Evolutionary conservation across 2,113 vertebrate genomes (phyloP), one percentile per base, ranked within the genome.

Genomic region (Nanorana parkeri): DNA sequence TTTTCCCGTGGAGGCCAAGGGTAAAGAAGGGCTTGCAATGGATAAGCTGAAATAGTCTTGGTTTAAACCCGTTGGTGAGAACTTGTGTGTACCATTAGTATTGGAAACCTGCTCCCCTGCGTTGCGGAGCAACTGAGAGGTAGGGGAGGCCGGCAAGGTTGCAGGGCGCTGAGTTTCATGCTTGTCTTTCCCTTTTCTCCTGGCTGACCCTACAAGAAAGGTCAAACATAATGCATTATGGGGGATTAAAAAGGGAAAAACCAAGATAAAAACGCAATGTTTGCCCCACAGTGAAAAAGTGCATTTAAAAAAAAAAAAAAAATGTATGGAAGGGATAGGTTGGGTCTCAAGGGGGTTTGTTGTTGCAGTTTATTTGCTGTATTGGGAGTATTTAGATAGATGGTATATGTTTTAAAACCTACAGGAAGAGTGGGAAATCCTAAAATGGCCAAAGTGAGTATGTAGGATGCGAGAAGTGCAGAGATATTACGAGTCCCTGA

Each of bases 161-260:
- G 94, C 91, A 91, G 92, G 89, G 92, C 96, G 95, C 90, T 95
- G 92, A 93, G 89, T 94, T 88, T 96, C 94, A 92, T 92, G 90
- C 93, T 94, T 94, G 94, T 97, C 96, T 96, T 95, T 97, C 95
- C 96, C 95, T 97, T 96, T 97, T 94, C 95, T 95, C 94, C 96
- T 93, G 93, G 96, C 96, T 96, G 96, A 95, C 97, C 97, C 97
- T 98, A 98, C 96, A 98, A 97, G 97, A 97, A 98, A 98, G 97
- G 97, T 96, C 96, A 98, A 97, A 98, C 97, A 99, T 96, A 99
- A 97, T 99, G 97, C 97, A 98, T 99, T 99, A 99, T 97, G 97
- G 96, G 97, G 96, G 95, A 75, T 75, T 96, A 94, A 94, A 94
- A 93, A 93, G 92, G 92, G 91, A 92, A 94, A 92, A 93, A 93